Conservation (phyloP, 2,888 invertebrate species). For the Luffia ferchaultella region DNA sequence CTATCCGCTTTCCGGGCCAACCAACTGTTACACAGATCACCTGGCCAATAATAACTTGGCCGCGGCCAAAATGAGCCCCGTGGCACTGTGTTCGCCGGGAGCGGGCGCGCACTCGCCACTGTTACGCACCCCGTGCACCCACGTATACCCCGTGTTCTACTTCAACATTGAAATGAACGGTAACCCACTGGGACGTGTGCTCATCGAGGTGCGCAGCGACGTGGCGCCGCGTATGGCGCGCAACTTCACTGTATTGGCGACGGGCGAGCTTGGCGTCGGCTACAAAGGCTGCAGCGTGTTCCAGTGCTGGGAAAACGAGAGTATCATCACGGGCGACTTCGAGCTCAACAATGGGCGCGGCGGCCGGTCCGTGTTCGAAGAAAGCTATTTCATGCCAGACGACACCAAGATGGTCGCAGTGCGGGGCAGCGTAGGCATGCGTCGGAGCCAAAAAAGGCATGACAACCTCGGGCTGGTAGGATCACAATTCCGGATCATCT, state of each 20-base stretch:
- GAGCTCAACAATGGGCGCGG: constrained; percentile 84
- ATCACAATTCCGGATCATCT: constrained; percentile 82
- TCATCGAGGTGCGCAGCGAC: constrained; percentile 80
- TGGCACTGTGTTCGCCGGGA: constrained; percentile 14
- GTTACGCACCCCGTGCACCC: constrained; percentile 49
- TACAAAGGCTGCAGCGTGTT: constrained; percentile 84
- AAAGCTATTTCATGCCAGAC: constrained; percentile 82
- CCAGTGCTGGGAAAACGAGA: constrained; percentile 85
- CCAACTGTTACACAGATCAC: neutral
- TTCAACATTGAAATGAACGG: constrained; percentile 81
- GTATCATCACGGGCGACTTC: constrained; percentile 83
- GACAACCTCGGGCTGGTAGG: constrained; percentile 85
- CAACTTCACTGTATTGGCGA: constrained; percentile 76
- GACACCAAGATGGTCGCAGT: constrained; percentile 79
- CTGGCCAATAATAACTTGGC: constrained; percentile 8
- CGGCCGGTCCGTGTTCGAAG: constrained; percentile 79
- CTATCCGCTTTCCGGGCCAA: neutral
- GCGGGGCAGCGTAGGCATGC: constrained; percentile 83
- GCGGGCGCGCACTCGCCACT: constrained; percentile 40
- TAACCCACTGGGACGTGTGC: constrained; percentile 72
- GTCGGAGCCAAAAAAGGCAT: constrained; percentile 80
- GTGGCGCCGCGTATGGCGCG: constrained; percentile 84
- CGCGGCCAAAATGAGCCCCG: constrained; percentile 14
- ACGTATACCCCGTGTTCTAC: constrained; percentile 75
- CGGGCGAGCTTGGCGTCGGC: constrained; percentile 77